These are phyloP conservation scores for Alcedo quadribrachys DNA, from an alignment of 2,797 vertebrate species.

Conservation along the genomic window DNA sequence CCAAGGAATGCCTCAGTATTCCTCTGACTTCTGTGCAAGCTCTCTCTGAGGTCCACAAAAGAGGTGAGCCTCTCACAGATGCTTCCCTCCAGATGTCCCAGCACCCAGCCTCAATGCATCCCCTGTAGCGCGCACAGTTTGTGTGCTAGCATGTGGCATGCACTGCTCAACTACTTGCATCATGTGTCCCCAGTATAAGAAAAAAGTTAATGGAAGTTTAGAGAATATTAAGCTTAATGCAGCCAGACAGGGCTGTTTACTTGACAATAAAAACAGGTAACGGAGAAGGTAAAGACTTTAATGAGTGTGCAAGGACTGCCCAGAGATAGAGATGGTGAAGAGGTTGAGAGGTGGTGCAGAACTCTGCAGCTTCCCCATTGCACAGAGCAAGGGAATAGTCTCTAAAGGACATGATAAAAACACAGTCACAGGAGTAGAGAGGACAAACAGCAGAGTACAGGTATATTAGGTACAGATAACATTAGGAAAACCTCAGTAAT, in stretches of 20 bases:
- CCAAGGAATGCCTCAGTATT: background rate
- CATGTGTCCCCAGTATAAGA: background rate
- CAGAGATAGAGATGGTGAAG: background rate
- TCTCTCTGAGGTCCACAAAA: background rate
- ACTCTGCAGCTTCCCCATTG: background rate
- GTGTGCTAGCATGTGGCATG: accelerated
- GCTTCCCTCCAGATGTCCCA: background rate
- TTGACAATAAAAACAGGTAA: background rate
- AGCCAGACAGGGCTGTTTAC: background rate
- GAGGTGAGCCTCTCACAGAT: background rate
- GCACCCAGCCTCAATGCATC: background rate
- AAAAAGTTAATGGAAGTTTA: background rate
- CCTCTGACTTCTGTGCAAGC: background rate
- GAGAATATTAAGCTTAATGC: background rate
- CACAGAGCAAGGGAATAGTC: background rate
- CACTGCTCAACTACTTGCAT: background rate
- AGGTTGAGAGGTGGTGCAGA: background rate
- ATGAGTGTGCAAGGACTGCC: background rate
- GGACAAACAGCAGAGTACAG: background rate
- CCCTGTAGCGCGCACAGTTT: background rate
- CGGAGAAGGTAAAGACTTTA: background rate
- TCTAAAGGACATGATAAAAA: background rate
- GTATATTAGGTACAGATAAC: background rate
- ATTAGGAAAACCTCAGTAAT: background rate
- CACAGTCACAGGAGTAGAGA: background rate